phyloP scores from a whole-genome alignment of 2,888 invertebrate genomes.

The Melanchra persicariae region DNA sequence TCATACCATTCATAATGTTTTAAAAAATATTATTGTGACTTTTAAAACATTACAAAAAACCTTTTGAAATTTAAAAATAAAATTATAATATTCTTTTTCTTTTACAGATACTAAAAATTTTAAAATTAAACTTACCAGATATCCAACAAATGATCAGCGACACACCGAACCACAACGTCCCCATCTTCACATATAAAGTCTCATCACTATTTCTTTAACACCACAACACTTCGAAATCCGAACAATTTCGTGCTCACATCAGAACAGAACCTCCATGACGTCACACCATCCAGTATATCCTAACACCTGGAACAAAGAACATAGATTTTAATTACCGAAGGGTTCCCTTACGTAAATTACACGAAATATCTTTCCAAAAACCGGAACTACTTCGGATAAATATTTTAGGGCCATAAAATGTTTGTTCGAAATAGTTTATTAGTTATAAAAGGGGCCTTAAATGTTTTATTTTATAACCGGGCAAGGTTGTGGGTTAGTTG shows the following conservation, averaged over 20 bases:
- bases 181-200: slow-evolving; percentile 75
- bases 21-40: too few relatives aligned
- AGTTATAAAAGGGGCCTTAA: slow-evolving; percentile 59
- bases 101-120: background rate
- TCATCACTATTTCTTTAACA: slow-evolving; percentile 62
- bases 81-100: too few relatives aligned
- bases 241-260: slow-evolving; percentile 48
- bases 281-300: slow-evolving; percentile 59
- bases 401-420: slow-evolving; percentile 65
- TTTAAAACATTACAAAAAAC: too few relatives aligned
- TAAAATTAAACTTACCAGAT: slow-evolving; percentile 76
- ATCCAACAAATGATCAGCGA: slow-evolving; percentile 80
- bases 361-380: slow-evolving; percentile 57
- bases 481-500: slow-evolving; percentile 56
- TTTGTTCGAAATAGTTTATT: slow-evolving; percentile 66
- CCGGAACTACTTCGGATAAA: slow-evolving; percentile 63
- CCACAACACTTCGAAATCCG: slow-evolving; percentile 54
- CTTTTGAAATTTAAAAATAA: too few relatives aligned
- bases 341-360: slow-evolving; percentile 58
- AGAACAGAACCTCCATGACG: slow-evolving; percentile 61
- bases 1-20: too few relatives aligned
- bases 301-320: slow-evolving; percentile 82
- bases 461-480: slow-evolving; percentile 62
- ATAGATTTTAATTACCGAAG: slow-evolving; percentile 67
- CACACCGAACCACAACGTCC: slow-evolving; percentile 74